Evolutionary conservation across 2,113 vertebrate genomes (phyloP).

Genomic region (Chionomys nivalis): DNA sequence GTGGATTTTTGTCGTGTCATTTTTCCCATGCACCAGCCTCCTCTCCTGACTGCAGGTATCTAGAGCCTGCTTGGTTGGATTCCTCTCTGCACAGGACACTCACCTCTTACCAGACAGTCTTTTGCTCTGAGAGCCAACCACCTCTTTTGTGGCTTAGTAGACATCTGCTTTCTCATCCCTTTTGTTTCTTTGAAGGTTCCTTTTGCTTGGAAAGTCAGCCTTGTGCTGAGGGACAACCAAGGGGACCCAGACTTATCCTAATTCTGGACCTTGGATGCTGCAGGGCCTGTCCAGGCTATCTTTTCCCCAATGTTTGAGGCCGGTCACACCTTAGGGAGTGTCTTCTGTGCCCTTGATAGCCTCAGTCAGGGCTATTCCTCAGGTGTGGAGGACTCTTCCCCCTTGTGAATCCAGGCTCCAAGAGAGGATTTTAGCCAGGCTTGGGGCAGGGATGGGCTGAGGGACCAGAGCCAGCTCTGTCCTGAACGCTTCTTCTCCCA

Average conservation of each 20-base stretch:
- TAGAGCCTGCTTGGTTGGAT: not conserved
- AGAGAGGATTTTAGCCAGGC: not conserved
- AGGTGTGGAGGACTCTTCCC: not conserved
- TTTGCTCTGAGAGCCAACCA: not conserved
- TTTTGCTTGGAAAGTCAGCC: not conserved
- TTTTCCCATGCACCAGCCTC: fast-evolving
- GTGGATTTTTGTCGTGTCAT: too few relatives aligned
- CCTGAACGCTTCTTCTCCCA: not conserved
- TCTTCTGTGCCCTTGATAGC: not conserved
- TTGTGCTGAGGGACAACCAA: not conserved
- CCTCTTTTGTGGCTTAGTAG: not conserved
- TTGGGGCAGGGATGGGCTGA: not conserved
- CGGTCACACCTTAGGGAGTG: not conserved
- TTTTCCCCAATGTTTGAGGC: not conserved
- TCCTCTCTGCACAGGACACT: fast-evolving
- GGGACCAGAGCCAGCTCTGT: not conserved
- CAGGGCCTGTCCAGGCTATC: fast-evolving
- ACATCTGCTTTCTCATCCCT: not conserved
- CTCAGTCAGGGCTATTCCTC: not conserved
- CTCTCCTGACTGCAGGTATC: not conserved
- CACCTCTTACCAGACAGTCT: not conserved
- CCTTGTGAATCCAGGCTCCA: not conserved
- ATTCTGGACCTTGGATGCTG: not conserved
- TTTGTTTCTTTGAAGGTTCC: not conserved
- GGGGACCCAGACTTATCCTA: not conserved